Evolutionary conservation across 2,888 invertebrate genomes (phyloP).

Genomic region (Ptilodon capucinus): DNA sequence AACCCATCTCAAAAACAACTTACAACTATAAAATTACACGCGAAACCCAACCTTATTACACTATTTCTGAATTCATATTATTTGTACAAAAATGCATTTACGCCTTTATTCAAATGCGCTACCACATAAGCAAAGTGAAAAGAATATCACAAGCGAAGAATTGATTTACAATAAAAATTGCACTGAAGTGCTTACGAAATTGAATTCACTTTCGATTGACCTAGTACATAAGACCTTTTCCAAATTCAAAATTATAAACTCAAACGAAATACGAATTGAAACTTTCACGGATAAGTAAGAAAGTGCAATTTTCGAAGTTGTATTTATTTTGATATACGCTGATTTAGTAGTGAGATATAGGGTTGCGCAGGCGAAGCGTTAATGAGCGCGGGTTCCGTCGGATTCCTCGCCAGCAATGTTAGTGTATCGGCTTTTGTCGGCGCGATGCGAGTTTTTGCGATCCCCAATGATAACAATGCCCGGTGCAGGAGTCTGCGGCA

Average conservation of each 20-base stretch:
- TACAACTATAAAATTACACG: constrained; percentile 11
- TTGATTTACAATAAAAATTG: constrained; percentile 1
- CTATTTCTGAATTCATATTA: constrained; percentile 7
- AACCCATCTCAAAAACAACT: constrained; percentile 29
- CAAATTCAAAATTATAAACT: constrained; percentile 14
- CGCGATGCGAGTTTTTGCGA: constrained; percentile 76
- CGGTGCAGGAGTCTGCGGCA: constrained; percentile 35
- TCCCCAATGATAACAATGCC: constrained; percentile 75
- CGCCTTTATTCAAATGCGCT: constrained; percentile 13
- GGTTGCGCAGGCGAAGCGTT: constrained; percentile 67
- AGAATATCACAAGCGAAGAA: constrained; percentile 21
- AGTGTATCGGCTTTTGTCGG: constrained; percentile 79
- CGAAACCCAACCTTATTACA: constrained; percentile 8
- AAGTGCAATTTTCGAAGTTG: constrained; percentile 11
- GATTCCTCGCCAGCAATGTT: constrained; percentile 72
- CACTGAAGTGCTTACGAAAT: not conserved
- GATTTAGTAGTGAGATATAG: constrained; percentile 34
- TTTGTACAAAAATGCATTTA: constrained; percentile 5
- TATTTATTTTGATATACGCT: constrained; percentile 31
- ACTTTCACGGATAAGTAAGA: not conserved
- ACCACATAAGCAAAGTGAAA: constrained; percentile 17
- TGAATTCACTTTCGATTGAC: constrained; percentile 6
- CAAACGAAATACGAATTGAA: constrained; percentile 1
- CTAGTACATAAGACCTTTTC: constrained; percentile 22
- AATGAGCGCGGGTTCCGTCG: constrained; percentile 74